Evolutionary conservation across 2,797 vertebrate genomes (phyloP), one percentile per base, ranked within the genome.

Genomic region (Leptoclinus maculatus): DNA sequence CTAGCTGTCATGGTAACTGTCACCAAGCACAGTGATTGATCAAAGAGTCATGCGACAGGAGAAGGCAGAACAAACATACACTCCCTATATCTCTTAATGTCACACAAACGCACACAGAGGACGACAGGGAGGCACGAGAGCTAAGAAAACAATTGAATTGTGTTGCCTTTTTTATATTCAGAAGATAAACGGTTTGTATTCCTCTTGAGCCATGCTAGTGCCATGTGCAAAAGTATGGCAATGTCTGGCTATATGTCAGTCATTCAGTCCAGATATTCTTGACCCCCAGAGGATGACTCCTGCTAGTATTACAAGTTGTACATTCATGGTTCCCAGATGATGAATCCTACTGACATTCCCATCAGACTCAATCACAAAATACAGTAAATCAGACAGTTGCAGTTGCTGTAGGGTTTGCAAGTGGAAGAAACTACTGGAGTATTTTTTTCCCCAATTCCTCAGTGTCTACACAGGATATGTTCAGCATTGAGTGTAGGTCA

Each of bases 1-100:
- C 76, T 83, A 25, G 80, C 79, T 87, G 87, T 87, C 87, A 90
- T 87, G 77, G 87, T 58, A 85, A 90, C 87, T 87, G 78, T 85
- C 87, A 85, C 67, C 43, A 59, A 67, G 81, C 73, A 69, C 38
- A 64, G 36, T 80, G 83, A 84, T 79, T 82, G 88, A 92, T 90
- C 87, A 88, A 89, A 87, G 87, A 71, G 39, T 51, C 75, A 16
- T 0, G 21, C 70, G 87, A 71, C 64, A 73, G 68, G 64, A 79
- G 58, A 41, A 29, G 70, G 45, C 51, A 66, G 65, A 84, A 74
- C 62, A 86, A 57, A 68, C 63, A 71, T 0, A 29, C 39, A 25
- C 36, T 13, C 21, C 25, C 21, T 21, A 3, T 62, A 25, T 71
- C n/a, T 54, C 25, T 34, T 47, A 21, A 65, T 66, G 38, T 41